Base-by-base conservation (phyloP, 2,797 vertebrate species). In the Aphelocoma californica region DNA sequence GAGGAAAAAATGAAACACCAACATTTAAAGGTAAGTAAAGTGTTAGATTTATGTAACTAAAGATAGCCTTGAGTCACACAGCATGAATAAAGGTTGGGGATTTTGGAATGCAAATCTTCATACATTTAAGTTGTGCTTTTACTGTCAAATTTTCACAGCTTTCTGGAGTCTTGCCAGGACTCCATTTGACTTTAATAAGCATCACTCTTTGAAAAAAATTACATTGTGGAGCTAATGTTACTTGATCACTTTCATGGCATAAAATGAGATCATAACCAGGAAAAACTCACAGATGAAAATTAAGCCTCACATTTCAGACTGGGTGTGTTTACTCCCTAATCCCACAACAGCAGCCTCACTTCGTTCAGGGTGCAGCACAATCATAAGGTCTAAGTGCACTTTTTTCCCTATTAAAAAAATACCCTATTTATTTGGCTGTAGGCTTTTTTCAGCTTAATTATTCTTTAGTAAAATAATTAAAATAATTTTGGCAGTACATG, bases 1-100 rank as follows among this genome's bases (percentile, higher is more conserved):
- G 99, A 99, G 90, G 99, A 99, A 96, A 99, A 99, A 97, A 91
- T 99, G 94, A 99, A 99, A 93, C 98, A 99, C 28, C 99, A 99
- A 81, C 99, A 99, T 95, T 98, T 99, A 88, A 99, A 99, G 98
- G 99, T 99, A 98, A 94, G n/a, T 92, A 24, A 84, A n/a, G 44
- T 61, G 50, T 31, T 66, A 40, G 38, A 81, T 74, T 93, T 82
- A 81, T 74, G 31, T 60, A 87, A 57, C 87, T 78, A 82, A 60
- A 44, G 58, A 70, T 19, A 65, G 51, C 82, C 51, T 36, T 32
- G 14, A 78, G 65, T 65, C 13, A 6, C 58, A 90, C 60, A 86
- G 58, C 71, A 57, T 18, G 44, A 91, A 82, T 85, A 86, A 85
- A 84, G 23, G 32, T 20, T 74, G 62, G 18, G 29, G 29, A 88